Base-by-base conservation (phyloP, 2,888 invertebrate species). In the Lycaena phlaeas region DNA sequence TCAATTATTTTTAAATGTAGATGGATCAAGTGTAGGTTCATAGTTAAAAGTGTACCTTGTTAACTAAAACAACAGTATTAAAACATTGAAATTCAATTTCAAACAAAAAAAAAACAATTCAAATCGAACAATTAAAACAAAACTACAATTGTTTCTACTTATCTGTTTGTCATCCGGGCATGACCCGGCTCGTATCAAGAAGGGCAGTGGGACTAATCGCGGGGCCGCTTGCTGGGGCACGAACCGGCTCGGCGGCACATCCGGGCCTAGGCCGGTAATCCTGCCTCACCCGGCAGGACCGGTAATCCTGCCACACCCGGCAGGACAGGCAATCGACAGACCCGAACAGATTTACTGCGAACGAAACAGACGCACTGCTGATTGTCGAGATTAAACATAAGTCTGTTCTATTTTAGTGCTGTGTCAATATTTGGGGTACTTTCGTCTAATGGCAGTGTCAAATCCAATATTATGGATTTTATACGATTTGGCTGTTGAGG, bases 171-270 rank as follows among this genome's bases (percentile, higher is more conserved):
- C 27, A 61, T 58, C 57, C 58, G 57, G 51, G 59, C 56, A 55
- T 65, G 64, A 64, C 54, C 64, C 60, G 61, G 54, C 49, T 57
- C 56, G 61, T 56, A 56, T 57, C 62, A 64, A 64, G 64, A 56
- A 70, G 73, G 76, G 68, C 73, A 71, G 66, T 62, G 59, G 61
- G 65, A 48, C 70, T 82, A 84, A 84, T 84, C 79, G 70, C 70
- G 30, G 57, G 51, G 56, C 50, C 59, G 57, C 48, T 64, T 81
- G 81, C 81, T 62, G 48, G 56, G 76, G 63, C 82, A 82, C 82
- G 82, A 62, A 53, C 68, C 49, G 50, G 54, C 59, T 52, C 57
- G 61, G 50, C 59, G 56, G 59, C 68, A 63, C 64, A 68, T 61
- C 71, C 67, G 65, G 61, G 56, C 56, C 54, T 53, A 60, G 59